Base-by-base conservation (phyloP, 2,888 invertebrate species). In the Teinopalpus imperialis region DNA sequence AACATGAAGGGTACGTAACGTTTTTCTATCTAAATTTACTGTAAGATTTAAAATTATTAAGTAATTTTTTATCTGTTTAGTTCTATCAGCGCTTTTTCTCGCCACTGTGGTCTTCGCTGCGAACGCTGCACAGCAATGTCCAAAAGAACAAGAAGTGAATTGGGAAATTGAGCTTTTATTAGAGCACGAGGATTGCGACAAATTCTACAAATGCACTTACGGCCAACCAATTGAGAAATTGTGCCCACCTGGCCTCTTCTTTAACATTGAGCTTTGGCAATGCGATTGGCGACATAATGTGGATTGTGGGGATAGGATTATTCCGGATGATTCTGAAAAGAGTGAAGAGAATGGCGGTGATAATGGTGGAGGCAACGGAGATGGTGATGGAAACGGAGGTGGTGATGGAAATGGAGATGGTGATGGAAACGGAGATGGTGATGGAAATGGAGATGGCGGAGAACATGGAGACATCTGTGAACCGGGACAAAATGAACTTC, bases 161-260 rank as follows among this genome's bases (percentile, higher is more conserved):
- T 81, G 81, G 78, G 51, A 54, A 10, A 71, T 79, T 10, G 82
- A 82, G 50, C 86, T 90, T 64, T 90, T 92, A 43, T 81, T 92
- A 0, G 89, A 88, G 12, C 86, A 87, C 35, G 81, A 76, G 0
- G 82, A 90, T 39, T 94, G 93, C 62, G 79, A 91, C 44, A 92
- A 90, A 61, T 94, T 91, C 68, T 85, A 93, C 42, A 92, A 92
- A 61, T 94, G 93, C 62, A 91, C 92, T 71, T 91, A 90, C 51
- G 93, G 92, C 2, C 55, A 80, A 0, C 92, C 90, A 0, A 69
- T 91, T 1, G 92, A 91, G 55, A 89, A 90, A 60, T 61, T 64
- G 0, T 94, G 93, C 55, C 90, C 90, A 0, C 56, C 68, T 0
- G 89, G 87, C 7, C 76, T 93, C 0, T 77, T 89, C 31, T 94